These are phyloP conservation scores for Ectemnius cavifrons DNA, from an alignment of 2,888 invertebrate species.

Conservation along the genomic window DNA sequence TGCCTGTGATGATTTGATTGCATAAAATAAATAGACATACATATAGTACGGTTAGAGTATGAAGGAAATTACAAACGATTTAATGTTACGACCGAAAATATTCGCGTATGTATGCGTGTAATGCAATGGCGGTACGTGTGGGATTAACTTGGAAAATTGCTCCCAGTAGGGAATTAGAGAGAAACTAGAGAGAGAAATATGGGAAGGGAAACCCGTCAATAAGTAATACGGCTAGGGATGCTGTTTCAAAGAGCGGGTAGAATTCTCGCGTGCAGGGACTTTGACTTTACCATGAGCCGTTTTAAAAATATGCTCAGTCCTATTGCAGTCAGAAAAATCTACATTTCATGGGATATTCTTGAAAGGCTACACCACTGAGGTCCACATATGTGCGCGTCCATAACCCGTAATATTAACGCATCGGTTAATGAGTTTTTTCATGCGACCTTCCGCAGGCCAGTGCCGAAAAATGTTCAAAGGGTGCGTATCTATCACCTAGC, in stretches of 20 bases:
- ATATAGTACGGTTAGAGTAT: conserved; percentile 14
- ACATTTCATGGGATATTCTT: no score
- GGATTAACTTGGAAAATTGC: conserved; percentile 58
- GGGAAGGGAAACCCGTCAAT: conserved; percentile 38
- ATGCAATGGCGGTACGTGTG: conserved; percentile 49
- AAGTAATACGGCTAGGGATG: conserved; percentile 56
- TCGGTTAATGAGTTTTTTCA: neutral
- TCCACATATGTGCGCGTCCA: no score
- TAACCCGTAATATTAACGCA: no score
- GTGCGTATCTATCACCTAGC: no score
- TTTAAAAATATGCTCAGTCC: conserved; percentile 8
- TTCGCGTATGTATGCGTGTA: conserved; percentile 19
- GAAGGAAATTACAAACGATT: conserved; percentile 39
- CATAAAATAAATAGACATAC: neutral
- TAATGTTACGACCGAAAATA: conserved; percentile 28
- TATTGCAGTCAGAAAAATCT: neutral
- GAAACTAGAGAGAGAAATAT: no score
- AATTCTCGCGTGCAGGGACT: conserved; percentile 50
- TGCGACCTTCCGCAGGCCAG: conserved; percentile 4
- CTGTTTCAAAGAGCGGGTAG: conserved; percentile 49
- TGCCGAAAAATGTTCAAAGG: no score
- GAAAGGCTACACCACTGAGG: no score
- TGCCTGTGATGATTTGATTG: no score
- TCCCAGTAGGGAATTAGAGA: conserved; percentile 38
- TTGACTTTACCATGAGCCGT: conserved; percentile 14